Conservation (phyloP, 2,113 vertebrate species). For the Mola mola region DNA sequence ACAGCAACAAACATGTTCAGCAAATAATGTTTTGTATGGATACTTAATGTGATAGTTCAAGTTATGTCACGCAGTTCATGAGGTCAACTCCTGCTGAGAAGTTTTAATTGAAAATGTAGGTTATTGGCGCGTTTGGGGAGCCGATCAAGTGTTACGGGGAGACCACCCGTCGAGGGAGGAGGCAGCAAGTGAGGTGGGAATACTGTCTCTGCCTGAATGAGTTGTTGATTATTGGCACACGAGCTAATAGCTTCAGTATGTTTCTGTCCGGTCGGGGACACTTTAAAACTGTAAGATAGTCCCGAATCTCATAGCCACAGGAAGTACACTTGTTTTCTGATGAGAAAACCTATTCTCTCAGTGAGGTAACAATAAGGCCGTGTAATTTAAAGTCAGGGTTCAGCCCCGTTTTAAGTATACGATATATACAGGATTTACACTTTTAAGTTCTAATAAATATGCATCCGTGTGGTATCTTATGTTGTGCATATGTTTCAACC, state of each 20-base stretch:
- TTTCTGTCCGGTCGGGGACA: neutral
- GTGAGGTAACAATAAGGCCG: neutral
- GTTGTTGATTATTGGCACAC: neutral
- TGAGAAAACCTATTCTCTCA: too few species aligned
- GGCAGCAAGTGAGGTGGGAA: slow-evolving; percentile 90
- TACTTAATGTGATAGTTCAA: neutral
- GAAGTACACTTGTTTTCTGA: too few species aligned
- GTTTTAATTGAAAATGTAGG: slow-evolving; percentile 69
- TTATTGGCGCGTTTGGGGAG: slow-evolving; percentile 90
- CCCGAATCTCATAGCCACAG: too few species aligned
- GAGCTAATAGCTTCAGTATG: neutral
- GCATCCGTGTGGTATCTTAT: neutral
- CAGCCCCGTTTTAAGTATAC: neutral
- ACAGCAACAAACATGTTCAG: neutral
- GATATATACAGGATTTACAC: neutral
- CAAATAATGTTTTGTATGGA: neutral
- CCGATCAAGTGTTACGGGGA: slow-evolving; percentile 93
- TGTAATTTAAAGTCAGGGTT: neutral
- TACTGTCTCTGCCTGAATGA: neutral
- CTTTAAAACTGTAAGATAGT: too few species aligned
- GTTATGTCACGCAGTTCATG: neutral
- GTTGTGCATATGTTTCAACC: slow-evolving; percentile 32
- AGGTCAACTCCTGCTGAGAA: neutral
- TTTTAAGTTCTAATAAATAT: too few species aligned
- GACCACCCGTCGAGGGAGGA: slow-evolving; percentile 88